phyloP scores from a whole-genome alignment of 2,888 invertebrate genomes.

The Clusia tigrina region DNA sequence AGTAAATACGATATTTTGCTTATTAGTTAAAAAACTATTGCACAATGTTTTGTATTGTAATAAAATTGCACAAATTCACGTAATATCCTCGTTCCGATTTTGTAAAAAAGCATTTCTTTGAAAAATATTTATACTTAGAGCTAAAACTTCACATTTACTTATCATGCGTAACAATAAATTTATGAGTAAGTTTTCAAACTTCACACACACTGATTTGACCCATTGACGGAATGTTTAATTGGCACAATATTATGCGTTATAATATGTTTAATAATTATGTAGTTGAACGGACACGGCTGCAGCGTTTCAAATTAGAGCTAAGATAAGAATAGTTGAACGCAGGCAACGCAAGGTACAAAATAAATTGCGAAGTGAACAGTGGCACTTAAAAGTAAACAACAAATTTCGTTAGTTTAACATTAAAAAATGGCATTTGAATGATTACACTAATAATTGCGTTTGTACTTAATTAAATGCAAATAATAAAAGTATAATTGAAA shows the following conservation, averaged over 20 bases:
- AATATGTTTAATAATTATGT: too few relatives aligned
- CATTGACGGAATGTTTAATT: constrained; percentile 18
- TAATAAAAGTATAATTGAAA: too few relatives aligned
- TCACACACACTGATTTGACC: background rate
- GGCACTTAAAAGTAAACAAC: constrained; percentile 6
- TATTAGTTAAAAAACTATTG: too few relatives aligned
- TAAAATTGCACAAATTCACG: too few relatives aligned
- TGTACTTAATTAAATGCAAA: constrained; percentile 1
- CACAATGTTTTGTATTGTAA: too few relatives aligned
- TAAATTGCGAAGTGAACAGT: background rate
- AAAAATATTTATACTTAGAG: background rate
- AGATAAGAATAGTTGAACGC: too few relatives aligned
- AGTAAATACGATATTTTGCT: too few relatives aligned
- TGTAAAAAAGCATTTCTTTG: background rate
- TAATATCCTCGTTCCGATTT: background rate
- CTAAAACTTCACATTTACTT: background rate
- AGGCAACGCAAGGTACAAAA: background rate
- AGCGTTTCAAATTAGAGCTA: too few relatives aligned
- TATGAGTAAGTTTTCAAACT: background rate
- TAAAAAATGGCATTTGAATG: background rate
- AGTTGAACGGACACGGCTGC: too few relatives aligned
- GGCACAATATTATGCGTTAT: constrained; percentile 14
- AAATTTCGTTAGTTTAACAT: background rate
- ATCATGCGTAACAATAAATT: constrained; percentile 6
- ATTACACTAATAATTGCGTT: background rate